Conservation (phyloP, 1,140 invertebrate genomes). For the Pseudomyrmex gracilis region DNA sequence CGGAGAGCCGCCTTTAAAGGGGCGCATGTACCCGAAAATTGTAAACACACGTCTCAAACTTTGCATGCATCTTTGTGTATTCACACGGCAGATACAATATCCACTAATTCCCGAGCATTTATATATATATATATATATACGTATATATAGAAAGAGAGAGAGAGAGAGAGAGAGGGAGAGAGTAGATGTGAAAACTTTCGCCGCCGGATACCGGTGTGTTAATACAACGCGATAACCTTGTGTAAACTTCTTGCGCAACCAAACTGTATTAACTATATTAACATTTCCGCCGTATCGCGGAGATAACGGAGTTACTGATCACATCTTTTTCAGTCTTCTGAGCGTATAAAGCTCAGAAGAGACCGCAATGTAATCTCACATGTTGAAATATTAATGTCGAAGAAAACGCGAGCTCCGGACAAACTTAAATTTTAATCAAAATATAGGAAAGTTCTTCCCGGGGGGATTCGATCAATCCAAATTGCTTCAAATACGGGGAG, state of each 20-base stretch:
- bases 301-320: not conserved
- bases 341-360: too few relatives aligned
- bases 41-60: slow-evolving; percentile 55
- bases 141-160: too few relatives aligned
- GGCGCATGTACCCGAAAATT: slow-evolving; percentile 55
- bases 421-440: too few relatives aligned
- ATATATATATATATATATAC: not conserved
- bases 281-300: not conserved
- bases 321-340: too few relatives aligned
- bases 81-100: slow-evolving; percentile 42
- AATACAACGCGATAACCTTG: not conserved
- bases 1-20: slow-evolving; percentile 18
- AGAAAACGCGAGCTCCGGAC: too few relatives aligned
- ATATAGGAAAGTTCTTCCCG: too few relatives aligned
- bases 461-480: too few relatives aligned
- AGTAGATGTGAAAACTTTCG: slow-evolving; percentile 14
- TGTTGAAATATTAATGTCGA: too few relatives aligned
- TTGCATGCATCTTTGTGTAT: slow-evolving; percentile 43
- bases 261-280: not conserved
- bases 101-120: slow-evolving; percentile 32
- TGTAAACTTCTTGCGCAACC: not conserved
- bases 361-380: too few relatives aligned
- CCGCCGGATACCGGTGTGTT: not conserved
- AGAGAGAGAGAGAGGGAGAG: not conserved
- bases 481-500: too few relatives aligned